Base-by-base conservation (phyloP, 2,797 vertebrate species). In the Glossophaga mutica region DNA sequence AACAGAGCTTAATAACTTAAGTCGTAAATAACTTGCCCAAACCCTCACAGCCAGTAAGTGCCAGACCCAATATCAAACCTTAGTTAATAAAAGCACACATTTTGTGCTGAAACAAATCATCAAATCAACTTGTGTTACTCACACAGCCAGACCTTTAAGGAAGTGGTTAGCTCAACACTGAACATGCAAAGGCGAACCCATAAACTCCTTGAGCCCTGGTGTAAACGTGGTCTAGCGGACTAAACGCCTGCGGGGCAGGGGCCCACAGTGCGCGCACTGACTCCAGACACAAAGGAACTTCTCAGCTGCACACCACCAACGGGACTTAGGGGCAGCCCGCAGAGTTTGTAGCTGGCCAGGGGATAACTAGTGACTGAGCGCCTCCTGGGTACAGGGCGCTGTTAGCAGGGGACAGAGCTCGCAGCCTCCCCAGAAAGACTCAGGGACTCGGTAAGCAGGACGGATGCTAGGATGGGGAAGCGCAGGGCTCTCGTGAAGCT, bases 61-160 rank as follows among this genome's bases (percentile, higher is more conserved):
- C 95, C 95, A 94, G 93, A 91, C 65, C 46, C 92, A 46, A 71
- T 79, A 93, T 94, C 92, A 91, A 87, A 81, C 48, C 12, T 55
- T 67, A 26, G 44, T 29, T 71, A 48, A 89, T 9, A n/a, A 50
- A 93, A 87, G 37, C 16, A 32, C 2, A 1, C 14, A 18, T 34
- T 85, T 19, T 44, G 6, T 32, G 22, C 15, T 22, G 18, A 76
- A 42, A 44, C 44, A n/a, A 87, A 82, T 46, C 22, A 42, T 74
- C 34, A 39, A 4, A 21, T 52, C 10, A 55, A 48, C 9, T 29
- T 55, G 12, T 55, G 14, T 24, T 34, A 6, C 37, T 71, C 24
- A 29, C 0, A 1, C 3, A 11, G 59, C 22, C 26, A 4, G 2
- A 16, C 42, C 37, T 89, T 82, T 34, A 71, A 67, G 59, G 42